Base-by-base conservation (phyloP, 1,140 invertebrate genomes). In the Pseudomyrmex dendroicus region DNA sequence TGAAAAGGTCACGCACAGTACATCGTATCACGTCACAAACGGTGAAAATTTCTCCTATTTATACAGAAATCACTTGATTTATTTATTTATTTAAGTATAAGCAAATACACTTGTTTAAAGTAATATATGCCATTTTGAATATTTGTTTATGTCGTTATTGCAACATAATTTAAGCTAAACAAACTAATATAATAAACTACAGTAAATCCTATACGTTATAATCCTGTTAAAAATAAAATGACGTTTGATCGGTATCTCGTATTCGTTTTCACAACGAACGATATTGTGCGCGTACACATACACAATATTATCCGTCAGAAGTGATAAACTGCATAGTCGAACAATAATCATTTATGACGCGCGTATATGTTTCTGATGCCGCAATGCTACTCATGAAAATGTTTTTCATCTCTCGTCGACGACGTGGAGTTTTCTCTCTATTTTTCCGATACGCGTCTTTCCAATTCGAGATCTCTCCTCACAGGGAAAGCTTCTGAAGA, bases 401-500 rank as follows among this genome's bases (percentile, higher is more conserved):
- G 25, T n/a, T 22, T 80, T 68, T 13, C 25, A 20, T 56, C 35
- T 5, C 77, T 61, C 35, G 15, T 84, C 52, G 8, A 20, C 10
- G 9, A 35, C 35, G 25, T 25, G n/a, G 3, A 25, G 22, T 77
- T 83, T 73, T 64, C 59, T 48, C 52, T 73, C 20, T 54, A 52
- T 13, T 54, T 35, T 4, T 20, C 22, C 46, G 2, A 1, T 22
- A 48, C 64, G 15, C 35, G 5, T 57, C 17, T 50, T 57, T 22
- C 20, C 61, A 22, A 73, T 46, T 83, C 48, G 68, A 67, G 73
- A 84, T 72, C 20, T 59, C 66, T 54, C 5, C 35, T 80, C 17
- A 48, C 61, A 35, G 15, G 54, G 50, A 35, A 72, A 46, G 63
- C 73, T 76, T 8, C 66, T 66, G 61, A 35, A 35, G 56, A 61